These are phyloP conservation scores for Poeciliopsis paucimaculata DNA, from an alignment of 2,797 vertebrate genomes.

Conservation along the genomic window DNA sequence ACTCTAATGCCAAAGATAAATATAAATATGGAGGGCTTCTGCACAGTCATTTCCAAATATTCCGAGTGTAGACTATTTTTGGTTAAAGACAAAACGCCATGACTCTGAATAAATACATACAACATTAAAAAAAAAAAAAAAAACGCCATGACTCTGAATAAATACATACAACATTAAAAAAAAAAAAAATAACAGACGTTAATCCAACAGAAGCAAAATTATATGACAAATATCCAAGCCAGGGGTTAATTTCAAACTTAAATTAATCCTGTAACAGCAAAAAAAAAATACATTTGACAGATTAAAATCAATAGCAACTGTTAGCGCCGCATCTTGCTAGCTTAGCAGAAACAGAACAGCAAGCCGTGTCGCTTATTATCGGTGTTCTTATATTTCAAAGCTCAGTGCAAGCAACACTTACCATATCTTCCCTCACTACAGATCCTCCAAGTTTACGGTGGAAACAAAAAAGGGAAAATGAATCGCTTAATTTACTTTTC, in stretches of 20 bases:
- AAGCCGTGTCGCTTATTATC: neutral
- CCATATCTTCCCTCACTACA: slow-evolving; percentile 59
- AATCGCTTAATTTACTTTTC: slow-evolving; percentile 1
- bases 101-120: neutral
- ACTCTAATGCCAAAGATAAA: neutral
- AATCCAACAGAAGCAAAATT: too few species aligned
- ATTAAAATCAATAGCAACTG: slow-evolving; percentile 12
- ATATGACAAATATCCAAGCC: accelerated
- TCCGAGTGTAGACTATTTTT: neutral
- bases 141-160: neutral
- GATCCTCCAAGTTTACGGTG: neutral
- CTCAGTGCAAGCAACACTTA: slow-evolving; percentile 35
- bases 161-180: neutral
- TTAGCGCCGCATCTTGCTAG: slow-evolving; percentile 52
- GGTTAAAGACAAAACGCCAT: neutral
- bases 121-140: neutral
- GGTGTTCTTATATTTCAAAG: neutral
- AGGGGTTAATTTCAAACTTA: accelerated
- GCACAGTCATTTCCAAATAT: neutral
- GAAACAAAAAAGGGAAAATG: neutral
- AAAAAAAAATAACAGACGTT: accelerated
- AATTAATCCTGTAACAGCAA: neutral
- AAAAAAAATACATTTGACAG: neutral
- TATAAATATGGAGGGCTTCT: neutral
- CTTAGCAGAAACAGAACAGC: slow-evolving; percentile 47